Evolutionary conservation across 2,113 vertebrate species (phyloP).

Genomic region (Sebastes fasciatus): DNA sequence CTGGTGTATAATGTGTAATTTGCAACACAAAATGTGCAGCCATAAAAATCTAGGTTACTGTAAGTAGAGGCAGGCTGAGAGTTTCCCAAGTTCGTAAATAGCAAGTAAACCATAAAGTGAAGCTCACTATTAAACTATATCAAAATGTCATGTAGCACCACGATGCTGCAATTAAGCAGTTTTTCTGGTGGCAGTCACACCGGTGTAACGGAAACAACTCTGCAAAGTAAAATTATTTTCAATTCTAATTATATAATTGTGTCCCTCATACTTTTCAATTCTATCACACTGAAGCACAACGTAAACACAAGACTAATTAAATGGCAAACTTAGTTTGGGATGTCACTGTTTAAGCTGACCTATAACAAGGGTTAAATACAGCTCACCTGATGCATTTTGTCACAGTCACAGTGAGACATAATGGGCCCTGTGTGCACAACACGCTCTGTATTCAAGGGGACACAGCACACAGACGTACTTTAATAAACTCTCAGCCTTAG

Average conservation of each 20-base stretch:
- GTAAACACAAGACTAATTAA: background rate
- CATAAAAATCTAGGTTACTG: background rate
- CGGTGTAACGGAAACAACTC: background rate
- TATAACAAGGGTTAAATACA: background rate
- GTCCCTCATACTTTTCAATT: background rate
- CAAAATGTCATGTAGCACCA: background rate
- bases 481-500: background rate
- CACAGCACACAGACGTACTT: constrained; percentile 1
- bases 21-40: background rate
- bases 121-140: background rate
- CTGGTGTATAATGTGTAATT: background rate
- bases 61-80: background rate
- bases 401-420: constrained; percentile 7
- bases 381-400: constrained; percentile 13
- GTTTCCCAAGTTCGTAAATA: background rate
- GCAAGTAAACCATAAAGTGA: background rate
- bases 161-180: background rate
- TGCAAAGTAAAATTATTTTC: background rate
- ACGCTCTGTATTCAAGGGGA: constrained; percentile 29
- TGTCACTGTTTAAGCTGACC: background rate
- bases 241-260: background rate
- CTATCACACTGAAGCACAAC: background rate
- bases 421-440: background rate
- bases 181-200: background rate
- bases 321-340: background rate